A percentile compares a stretch with the other conserved stretches of the same genome.
Conservation (phyloP, 2,113 vertebrate species). For the Sus scrofa region DNA sequence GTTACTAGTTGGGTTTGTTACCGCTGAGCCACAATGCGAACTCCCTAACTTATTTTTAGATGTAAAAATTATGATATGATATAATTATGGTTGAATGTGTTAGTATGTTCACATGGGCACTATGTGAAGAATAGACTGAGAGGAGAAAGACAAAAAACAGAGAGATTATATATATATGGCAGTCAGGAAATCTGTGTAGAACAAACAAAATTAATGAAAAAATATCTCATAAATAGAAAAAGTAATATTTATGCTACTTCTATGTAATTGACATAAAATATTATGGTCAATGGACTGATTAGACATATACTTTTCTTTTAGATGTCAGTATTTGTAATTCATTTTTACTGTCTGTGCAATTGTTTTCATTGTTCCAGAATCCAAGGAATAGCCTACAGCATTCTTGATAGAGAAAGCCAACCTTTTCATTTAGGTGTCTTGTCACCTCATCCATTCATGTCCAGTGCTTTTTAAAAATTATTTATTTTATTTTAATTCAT, state of each 20-base stretch:
- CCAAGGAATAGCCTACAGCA: not conserved
- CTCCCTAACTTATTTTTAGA: not conserved
- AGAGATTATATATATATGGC: not conserved
- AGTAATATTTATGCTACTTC: not conserved
- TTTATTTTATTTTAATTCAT: not conserved
- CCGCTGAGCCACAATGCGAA: too few species aligned
- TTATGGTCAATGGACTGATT: not conserved
- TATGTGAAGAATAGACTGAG: not conserved
- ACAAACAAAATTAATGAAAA: not conserved
- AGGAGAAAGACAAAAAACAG: not conserved
- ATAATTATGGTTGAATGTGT: not conserved
- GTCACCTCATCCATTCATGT: not conserved
- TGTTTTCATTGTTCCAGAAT: not conserved
- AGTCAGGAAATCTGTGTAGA: not conserved
- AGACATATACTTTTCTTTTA: not conserved
- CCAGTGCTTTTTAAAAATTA: not conserved
- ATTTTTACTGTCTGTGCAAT: not conserved
- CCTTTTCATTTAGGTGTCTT: not conserved
- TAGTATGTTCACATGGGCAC: not conserved
- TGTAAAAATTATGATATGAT: not conserved
- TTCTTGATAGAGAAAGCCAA: not conserved
- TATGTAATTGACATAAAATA: not conserved
- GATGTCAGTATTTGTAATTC: not conserved
- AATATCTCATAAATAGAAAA: not conserved
- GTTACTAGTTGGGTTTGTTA: too few species aligned